phyloP scores from a whole-genome alignment of 2,888 invertebrate genomes.

The Mimumesa dahlbomi region DNA sequence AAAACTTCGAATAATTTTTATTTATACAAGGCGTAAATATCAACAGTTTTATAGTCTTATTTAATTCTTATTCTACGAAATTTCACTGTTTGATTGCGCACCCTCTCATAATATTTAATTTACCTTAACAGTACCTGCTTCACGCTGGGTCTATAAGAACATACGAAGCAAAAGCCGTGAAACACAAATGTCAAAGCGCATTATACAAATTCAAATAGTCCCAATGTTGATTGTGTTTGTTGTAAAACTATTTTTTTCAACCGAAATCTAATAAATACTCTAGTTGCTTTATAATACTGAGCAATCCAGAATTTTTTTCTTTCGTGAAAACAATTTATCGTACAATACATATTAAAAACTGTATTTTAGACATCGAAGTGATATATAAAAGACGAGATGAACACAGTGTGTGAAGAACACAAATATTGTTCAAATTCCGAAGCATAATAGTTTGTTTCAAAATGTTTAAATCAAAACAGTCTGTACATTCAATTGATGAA shows the following conservation, averaged over 20 bases:
- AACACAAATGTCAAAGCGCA: slow-evolving; percentile 32
- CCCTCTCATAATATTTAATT: slow-evolving; percentile 3
- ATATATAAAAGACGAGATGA: slow-evolving; percentile 30
- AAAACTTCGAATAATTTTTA: too few relatives aligned
- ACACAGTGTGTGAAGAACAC: slow-evolving; percentile 28
- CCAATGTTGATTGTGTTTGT: slow-evolving; percentile 6
- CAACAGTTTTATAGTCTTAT: slow-evolving; percentile 15
- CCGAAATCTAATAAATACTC: not conserved
- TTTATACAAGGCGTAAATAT: slow-evolving; percentile 22
- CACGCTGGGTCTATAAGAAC: not conserved
- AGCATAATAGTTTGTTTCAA: too few relatives aligned
- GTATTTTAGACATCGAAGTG: slow-evolving; percentile 6
- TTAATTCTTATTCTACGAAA: slow-evolving; percentile 26
- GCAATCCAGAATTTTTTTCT: slow-evolving; percentile 10
- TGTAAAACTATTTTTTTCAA: not conserved
- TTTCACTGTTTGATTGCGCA: slow-evolving; percentile 15
- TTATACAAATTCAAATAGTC: slow-evolving; percentile 15
- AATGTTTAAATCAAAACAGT: too few relatives aligned
- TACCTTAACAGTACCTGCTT: slow-evolving; percentile 18
- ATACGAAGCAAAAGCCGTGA: slow-evolving; percentile 17
- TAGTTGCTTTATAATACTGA: slow-evolving; percentile 24
- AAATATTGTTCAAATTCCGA: slow-evolving; percentile 10
- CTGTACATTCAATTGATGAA: too few relatives aligned
- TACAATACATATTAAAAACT: slow-evolving; percentile 7
- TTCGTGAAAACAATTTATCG: slow-evolving; percentile 26